These are phyloP conservation scores for Takifugu flavidus DNA, from an alignment of 2,113 vertebrate species.

Conservation along the genomic window DNA sequence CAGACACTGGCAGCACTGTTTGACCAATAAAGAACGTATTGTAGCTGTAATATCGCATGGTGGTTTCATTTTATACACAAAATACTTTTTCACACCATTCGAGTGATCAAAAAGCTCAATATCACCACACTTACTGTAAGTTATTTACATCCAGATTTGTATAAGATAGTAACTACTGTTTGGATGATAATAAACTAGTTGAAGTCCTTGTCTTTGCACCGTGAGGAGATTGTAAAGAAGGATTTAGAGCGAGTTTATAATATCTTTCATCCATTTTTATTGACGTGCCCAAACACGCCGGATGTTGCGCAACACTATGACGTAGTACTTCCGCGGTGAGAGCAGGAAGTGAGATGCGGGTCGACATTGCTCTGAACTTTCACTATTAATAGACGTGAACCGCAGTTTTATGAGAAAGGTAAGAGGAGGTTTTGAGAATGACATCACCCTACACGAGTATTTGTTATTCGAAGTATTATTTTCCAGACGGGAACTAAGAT, in stretches of 20 bases:
- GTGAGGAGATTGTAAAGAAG: too few relatives aligned
- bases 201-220: too few relatives aligned
- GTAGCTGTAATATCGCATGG: conserved; percentile 33
- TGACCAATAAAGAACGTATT: conserved; percentile 68
- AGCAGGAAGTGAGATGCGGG: conserved; percentile 37
- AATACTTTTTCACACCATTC: not conserved
- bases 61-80: not conserved
- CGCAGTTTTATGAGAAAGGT: not conserved
- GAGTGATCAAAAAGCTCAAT: not conserved
- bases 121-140: too few relatives aligned
- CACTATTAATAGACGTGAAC: not conserved
- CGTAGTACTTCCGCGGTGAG: conserved; percentile 4
- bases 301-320: conserved; percentile 1
- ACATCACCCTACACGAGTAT: not conserved
- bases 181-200: too few relatives aligned
- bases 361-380: not conserved
- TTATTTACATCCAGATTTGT: too few relatives aligned
- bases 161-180: too few relatives aligned
- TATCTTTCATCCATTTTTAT: too few relatives aligned
- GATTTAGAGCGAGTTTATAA: too few relatives aligned
- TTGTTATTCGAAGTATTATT: not conserved
- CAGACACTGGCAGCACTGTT: conserved; percentile 50
- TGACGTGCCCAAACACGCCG: not conserved
- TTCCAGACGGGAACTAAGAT: not conserved
- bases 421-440: not conserved